Percentiles rank a stretch among this genome's conserved stretches.
Conservation (phyloP, 1,140 invertebrate genomes). For the Scaptomyza graminum region DNA sequence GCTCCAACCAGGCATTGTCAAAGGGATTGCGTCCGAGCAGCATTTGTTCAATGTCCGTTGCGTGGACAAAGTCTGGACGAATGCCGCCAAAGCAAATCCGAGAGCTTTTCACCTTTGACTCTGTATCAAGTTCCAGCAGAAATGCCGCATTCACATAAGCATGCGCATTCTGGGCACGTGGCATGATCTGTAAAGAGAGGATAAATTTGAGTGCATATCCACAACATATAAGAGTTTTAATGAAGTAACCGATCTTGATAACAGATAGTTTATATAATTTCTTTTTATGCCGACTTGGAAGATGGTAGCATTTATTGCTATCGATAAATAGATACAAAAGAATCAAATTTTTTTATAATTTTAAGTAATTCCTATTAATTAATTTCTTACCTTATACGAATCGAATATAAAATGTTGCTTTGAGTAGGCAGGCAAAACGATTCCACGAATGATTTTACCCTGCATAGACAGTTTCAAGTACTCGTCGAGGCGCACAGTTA, state of each 20-base stretch:
- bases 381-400: conserved; percentile 85
- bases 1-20: conserved; percentile 83
- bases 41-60: conserved; percentile 87
- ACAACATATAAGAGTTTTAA: no score
- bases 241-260: no score
- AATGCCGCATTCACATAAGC: conserved; percentile 93
- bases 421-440: conserved; percentile 60
- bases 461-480: conserved; percentile 53
- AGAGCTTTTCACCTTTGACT: conserved; percentile 51
- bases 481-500: conserved; percentile 51
- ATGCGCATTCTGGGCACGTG: conserved; percentile 92
- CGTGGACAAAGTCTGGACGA: conserved; percentile 88
- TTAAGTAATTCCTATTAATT: neutral
- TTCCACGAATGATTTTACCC: conserved; percentile 58
- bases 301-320: no score
- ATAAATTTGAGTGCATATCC: neutral
- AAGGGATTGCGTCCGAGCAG: conserved; percentile 86
- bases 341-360: no score
- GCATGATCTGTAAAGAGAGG: conserved; percentile 87
- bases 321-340: no score
- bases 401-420: conserved; percentile 59
- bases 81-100: conserved; percentile 89
- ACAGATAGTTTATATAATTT: no score
- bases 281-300: no score
- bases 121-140: conserved; percentile 86